Conservation (phyloP, 2,113 vertebrate genomes). For the Phycodurus eques region DNA sequence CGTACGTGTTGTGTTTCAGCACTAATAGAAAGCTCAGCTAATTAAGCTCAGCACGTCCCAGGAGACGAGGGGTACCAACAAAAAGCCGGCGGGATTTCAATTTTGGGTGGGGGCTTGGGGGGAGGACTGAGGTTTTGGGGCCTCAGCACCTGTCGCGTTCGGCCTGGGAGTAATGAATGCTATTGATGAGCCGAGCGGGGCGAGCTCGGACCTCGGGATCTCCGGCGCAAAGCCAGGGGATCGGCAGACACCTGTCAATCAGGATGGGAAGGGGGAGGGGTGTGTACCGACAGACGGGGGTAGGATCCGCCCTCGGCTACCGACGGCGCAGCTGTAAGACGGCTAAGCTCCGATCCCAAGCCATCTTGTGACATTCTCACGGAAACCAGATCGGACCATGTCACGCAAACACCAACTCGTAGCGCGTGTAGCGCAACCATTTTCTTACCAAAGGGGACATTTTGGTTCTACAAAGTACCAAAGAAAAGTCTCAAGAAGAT, state of each 20-base stretch:
- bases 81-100: slow-evolving; percentile 53
- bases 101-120: neutral
- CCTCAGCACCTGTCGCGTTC: slow-evolving; percentile 67
- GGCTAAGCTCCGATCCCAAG: slow-evolving; percentile 39
- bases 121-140: slow-evolving; percentile 38
- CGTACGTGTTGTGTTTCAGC: slow-evolving; percentile 34
- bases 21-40: slow-evolving; percentile 53
- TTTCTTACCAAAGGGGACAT: neutral
- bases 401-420: slow-evolving; percentile 40
- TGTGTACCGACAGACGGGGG: slow-evolving; percentile 1
- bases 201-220: slow-evolving; percentile 58
- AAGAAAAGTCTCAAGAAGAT: neutral
- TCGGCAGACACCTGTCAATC: slow-evolving; percentile 76
- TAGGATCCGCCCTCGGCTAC: slow-evolving; percentile 52
- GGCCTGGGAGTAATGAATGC: slow-evolving; percentile 55
- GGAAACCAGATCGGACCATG: slow-evolving; percentile 66
- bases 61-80: slow-evolving; percentile 47
- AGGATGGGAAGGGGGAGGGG: slow-evolving; percentile 35
- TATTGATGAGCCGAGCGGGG: slow-evolving; percentile 62
- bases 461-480: neutral
- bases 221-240: slow-evolving; percentile 71
- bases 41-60: slow-evolving; percentile 59
- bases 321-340: slow-evolving; percentile 51
- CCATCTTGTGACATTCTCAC: slow-evolving; percentile 61
- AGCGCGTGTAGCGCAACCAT: neutral